Evolutionary conservation across 1,140 invertebrate species (phyloP).

Genomic region (Zeugodacus cucurbitae): DNA sequence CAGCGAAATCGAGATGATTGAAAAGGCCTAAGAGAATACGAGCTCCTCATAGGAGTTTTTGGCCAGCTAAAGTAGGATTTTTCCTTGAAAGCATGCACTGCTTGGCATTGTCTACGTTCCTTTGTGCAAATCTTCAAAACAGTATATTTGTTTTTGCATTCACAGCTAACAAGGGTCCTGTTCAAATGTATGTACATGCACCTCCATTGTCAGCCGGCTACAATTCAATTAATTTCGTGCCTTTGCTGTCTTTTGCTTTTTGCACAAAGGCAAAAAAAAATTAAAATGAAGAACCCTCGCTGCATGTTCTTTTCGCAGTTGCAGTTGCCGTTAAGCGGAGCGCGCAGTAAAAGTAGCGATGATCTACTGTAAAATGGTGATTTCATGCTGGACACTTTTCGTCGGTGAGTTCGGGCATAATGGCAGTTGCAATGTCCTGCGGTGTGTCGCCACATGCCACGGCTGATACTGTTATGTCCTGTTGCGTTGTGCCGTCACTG

Average conservation of each 20-base stretch:
- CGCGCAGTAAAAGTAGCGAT: neutral
- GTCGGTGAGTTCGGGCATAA: neutral
- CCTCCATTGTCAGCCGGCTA: neutral
- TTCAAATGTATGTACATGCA: neutral
- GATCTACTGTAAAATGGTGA: neutral
- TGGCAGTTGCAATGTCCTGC: slow-evolving; percentile 30
- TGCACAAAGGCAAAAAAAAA: neutral
- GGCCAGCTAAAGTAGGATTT: too few relatives aligned
- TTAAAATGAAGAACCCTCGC: neutral
- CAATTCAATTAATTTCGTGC: slow-evolving; percentile 26
- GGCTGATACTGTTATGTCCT: neutral
- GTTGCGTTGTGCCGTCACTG: neutral
- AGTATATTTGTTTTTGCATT: slow-evolving; percentile 8
- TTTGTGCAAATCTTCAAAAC: neutral
- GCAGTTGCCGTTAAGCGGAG: neutral
- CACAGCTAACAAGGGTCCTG: slow-evolving; percentile 6
- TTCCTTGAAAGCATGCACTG: neutral
- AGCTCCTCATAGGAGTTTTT: neutral
- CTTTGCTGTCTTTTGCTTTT: neutral
- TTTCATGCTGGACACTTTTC: neutral
- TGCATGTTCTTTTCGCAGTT: neutral
- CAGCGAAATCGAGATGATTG: neutral
- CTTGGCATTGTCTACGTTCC: neutral
- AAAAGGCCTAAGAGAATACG: neutral
- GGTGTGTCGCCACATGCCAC: slow-evolving; percentile 25